Evolutionary conservation across 2,797 vertebrate genomes (phyloP).

Genomic region (Streptopelia turtur): DNA sequence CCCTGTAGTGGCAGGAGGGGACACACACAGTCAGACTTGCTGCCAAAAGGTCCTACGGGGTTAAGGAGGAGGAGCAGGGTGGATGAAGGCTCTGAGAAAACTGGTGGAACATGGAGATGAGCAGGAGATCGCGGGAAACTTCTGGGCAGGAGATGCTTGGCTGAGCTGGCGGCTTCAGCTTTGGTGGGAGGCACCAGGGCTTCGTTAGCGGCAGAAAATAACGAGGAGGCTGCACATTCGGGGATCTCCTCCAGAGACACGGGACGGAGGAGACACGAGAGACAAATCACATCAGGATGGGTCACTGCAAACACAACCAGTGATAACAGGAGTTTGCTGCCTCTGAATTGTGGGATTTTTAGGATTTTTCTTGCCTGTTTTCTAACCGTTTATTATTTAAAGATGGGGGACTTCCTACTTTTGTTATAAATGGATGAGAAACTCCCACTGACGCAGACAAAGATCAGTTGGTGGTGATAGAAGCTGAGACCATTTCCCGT

Average conservation of each 20-base stretch:
- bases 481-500: fast-evolving
- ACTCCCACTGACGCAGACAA: not conserved
- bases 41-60: not conserved
- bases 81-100: not conserved
- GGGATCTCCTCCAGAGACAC: not conserved
- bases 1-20: not conserved
- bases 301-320: not conserved
- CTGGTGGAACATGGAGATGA: fast-evolving
- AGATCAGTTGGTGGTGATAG: not conserved
- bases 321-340: fast-evolving
- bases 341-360: not conserved
- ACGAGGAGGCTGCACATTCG: no score
- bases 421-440: not conserved
- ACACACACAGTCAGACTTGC: fast-evolving
- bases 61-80: not conserved
- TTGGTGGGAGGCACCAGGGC: not conserved
- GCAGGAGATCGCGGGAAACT: fast-evolving
- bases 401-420: not conserved
- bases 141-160: not conserved
- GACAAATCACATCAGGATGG: not conserved
- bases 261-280: not conserved
- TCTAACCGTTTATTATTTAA: not conserved
- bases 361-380: not conserved
- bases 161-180: fast-evolving
- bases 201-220: fast-evolving